Evolutionary conservation across 2,888 invertebrate species (phyloP), one percentile per base, ranked within the genome.

Genomic region (Mechanitis mazaeus): DNA sequence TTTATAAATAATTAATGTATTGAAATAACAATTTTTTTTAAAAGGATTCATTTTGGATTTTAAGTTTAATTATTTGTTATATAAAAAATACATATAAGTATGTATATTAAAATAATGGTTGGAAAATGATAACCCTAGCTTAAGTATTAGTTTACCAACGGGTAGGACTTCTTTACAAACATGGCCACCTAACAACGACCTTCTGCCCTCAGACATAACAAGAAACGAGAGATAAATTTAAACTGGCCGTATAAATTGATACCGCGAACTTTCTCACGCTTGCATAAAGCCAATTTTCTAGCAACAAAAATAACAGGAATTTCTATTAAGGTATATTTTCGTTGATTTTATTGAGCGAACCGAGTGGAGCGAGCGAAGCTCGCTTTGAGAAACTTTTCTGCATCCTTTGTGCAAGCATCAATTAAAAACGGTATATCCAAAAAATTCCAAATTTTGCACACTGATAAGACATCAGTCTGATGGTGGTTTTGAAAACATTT

Each of bases 251-350:
- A 72, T 75, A 70, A 77, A 75, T 75, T 68, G 64, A 69, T 69
- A 63, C 70, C 79, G 76, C 81, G 82, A 80, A 78, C 75, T 84
- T 81, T 88, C 87, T 85, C 87, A 87, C 87, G 86, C 76, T 76
- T 75, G 82, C 78, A 20, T 20, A 80, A 80, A 85, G 79, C 82
- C 84, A 87, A 87, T 88, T 87, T 87, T 85, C 79, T 20, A 76
- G 78, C 76, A 78, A 77, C 77, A 82, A 85, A 84, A 86, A 85
- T 85, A 85, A 84, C 82, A 86, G 83, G 82, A 84, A 86, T 87
- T 20, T 87, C 86, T 87, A 87, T 88, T 87, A 88, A 82, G 81
- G 83, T 83, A 83, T 83, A 81, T 81, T 81, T 80, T 80, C 78
- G 84, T 80, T 76, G 81, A 42, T 42, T 42, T 42, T 42, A 42